A percentile compares a stretch with the other conserved stretches of the same genome.
Evolutionary conservation across 2,113 vertebrate genomes (phyloP).

Genomic region (Petroica traversi): DNA sequence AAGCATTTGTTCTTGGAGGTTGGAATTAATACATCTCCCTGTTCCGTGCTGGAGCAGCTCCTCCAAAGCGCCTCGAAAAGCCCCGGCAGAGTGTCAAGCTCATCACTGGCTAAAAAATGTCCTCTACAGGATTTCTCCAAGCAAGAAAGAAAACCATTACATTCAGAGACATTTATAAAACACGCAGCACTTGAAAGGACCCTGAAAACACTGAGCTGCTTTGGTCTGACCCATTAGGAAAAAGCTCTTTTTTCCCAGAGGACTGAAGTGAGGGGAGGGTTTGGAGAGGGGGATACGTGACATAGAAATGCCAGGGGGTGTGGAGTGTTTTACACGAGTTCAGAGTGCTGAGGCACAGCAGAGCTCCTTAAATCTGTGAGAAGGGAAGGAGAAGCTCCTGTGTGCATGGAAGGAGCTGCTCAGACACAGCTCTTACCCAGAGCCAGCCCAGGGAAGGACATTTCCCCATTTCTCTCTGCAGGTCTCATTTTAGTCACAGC

Average conservation of each 20-base stretch:
- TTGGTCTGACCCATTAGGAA: neutral
- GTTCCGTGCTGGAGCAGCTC: neutral
- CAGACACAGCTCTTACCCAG: neutral
- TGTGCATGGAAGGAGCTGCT: rapidly evolving
- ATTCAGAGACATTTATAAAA: neutral
- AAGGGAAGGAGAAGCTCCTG: neutral
- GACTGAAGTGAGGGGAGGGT: neutral
- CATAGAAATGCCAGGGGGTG: rapidly evolving
- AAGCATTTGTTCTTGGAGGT: neutral
- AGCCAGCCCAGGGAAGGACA: neutral
- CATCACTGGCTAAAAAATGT: neutral
- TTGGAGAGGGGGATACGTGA: neutral
- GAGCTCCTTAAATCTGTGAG: neutral
- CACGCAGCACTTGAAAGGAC: neutral
- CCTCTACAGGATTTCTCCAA: neutral
- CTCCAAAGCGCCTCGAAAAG: neutral
- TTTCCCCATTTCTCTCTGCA: neutral
- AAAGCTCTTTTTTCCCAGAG: neutral
- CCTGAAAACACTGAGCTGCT: neutral
- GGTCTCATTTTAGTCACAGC: neutral
- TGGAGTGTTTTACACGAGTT: neutral
- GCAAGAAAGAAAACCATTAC: neutral
- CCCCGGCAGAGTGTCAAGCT: neutral
- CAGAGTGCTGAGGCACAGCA: neutral
- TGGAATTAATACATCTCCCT: neutral